Percentiles rank a stretch among this genome's conserved stretches.
Evolutionary conservation across 2,888 invertebrate species (phyloP).

Genomic region (Hyles lineata): DNA sequence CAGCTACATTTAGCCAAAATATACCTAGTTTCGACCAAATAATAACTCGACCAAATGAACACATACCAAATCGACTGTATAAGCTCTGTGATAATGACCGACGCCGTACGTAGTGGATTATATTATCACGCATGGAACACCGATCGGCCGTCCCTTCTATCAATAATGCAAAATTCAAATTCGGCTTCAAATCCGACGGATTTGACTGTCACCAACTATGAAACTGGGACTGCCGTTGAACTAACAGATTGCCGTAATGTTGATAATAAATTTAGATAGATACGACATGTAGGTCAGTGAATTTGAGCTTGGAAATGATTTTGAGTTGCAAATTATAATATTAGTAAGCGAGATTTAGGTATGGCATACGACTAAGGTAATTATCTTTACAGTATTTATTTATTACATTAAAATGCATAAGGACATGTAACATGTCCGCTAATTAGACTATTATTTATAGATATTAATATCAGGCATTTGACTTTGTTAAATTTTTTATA

Average conservation of each 20-base stretch:
- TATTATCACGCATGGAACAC: slow-evolving; percentile 25
- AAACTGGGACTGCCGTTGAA: slow-evolving; percentile 18
- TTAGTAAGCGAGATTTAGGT: too few relatives aligned
- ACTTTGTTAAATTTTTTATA: neutral
- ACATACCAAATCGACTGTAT: slow-evolving; percentile 12
- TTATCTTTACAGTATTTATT: too few relatives aligned
- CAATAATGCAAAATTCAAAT: slow-evolving; percentile 28
- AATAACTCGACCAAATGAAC: slow-evolving; percentile 8
- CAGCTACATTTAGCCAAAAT: too few relatives aligned
- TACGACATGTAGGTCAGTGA: neutral
- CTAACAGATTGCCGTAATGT: slow-evolving; percentile 5
- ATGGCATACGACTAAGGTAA: too few relatives aligned
- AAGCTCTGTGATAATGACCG: slow-evolving; percentile 1
- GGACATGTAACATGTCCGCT: neutral
- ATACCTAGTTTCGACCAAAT: neutral
- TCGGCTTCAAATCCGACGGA: slow-evolving; percentile 20
- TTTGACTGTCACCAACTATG: slow-evolving; percentile 26
- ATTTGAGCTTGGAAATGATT: neutral
- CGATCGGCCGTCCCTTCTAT: slow-evolving; percentile 25
- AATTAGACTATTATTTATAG: neutral
- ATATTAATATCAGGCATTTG: neutral
- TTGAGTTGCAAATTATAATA: neutral
- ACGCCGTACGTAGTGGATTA: slow-evolving; percentile 9
- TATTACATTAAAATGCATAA: too few relatives aligned
- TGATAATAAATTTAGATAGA: slow-evolving; percentile 2